Evolutionary conservation across 2,888 invertebrate genomes (phyloP).

Genomic region (Melinopterus prodromus): DNA sequence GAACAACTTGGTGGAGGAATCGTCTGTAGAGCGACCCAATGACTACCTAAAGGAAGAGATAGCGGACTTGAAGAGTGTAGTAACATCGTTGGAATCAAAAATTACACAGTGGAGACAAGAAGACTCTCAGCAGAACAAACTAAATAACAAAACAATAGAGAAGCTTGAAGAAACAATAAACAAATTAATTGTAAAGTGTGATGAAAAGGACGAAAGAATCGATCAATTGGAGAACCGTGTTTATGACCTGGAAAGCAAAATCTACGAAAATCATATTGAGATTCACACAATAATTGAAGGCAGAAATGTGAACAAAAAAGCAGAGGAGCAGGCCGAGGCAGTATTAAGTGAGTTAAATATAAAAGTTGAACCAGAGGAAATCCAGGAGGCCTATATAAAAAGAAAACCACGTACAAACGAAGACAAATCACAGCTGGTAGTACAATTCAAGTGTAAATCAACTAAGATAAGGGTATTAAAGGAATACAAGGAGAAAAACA

Average conservation of each 20-base stretch:
- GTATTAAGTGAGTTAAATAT: background rate
- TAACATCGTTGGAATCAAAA: background rate
- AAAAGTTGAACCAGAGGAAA: background rate
- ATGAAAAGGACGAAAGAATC: background rate
- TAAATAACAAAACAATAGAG: background rate
- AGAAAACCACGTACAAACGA: background rate
- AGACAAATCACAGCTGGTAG: background rate
- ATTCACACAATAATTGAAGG: background rate
- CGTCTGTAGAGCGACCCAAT: background rate
- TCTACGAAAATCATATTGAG: background rate
- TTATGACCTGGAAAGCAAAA: background rate
- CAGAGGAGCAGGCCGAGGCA: background rate
- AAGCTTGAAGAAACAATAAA: background rate
- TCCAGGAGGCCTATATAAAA: background rate
- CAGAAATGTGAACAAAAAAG: background rate
- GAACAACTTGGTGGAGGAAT: background rate
- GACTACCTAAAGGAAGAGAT: background rate
- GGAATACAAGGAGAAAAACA: background rate
- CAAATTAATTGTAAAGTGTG: background rate
- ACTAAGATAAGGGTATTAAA: background rate
- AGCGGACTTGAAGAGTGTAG: background rate
- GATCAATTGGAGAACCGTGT: background rate
- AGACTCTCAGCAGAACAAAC: background rate
- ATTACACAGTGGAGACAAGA: conserved; percentile 4
- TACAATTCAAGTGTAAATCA: background rate